Evolutionary conservation across 2,113 vertebrate species (phyloP).

Genomic region (Seriola quinqueradiata): DNA sequence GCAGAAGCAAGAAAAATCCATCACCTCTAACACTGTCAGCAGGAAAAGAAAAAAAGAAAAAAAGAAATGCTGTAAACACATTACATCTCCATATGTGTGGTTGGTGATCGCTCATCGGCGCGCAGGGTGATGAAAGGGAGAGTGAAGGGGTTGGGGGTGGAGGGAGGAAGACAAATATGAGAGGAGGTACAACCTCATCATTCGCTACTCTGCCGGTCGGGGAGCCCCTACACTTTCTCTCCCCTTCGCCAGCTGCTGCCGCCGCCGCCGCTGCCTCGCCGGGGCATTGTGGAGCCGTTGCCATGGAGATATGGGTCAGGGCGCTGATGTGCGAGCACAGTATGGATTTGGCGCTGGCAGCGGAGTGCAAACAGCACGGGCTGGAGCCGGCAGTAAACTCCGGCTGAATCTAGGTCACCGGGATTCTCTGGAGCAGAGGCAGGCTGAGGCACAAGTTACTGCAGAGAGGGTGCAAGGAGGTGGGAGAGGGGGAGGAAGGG

Average conservation of each 20-base stretch:
- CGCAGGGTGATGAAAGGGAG: conserved; percentile 36
- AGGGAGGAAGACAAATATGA: conserved; percentile 1
- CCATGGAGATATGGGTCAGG: conserved; percentile 92
- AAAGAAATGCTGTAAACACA: conserved; percentile 3
- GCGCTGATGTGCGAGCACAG: conserved; percentile 83
- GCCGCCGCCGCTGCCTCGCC: conserved; percentile 24
- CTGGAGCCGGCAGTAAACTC: conserved; percentile 85
- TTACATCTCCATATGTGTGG: conserved; percentile 19
- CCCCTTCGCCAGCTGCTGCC: conserved; percentile 20
- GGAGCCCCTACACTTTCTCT: conserved; percentile 30
- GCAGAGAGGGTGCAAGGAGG: conserved; percentile 17
- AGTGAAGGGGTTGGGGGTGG: neutral
- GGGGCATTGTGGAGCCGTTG: conserved; percentile 79
- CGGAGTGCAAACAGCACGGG: conserved; percentile 67
- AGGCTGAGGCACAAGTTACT: conserved; percentile 69
- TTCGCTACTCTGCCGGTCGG: conserved; percentile 46
- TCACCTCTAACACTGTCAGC: conserved; percentile 10
- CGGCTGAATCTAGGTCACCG: conserved; percentile 90
- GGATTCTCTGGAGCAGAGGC: conserved; percentile 87
- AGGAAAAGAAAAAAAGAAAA: neutral
- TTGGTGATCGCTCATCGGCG: conserved; percentile 49
- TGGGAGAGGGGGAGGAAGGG: neutral
- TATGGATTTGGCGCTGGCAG: conserved; percentile 82
- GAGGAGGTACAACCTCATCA: conserved; percentile 17
- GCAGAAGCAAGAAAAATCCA: conserved; percentile 39